phyloP scores from a whole-genome alignment of 2,797 vertebrate genomes.

The Onychomys torridus region DNA sequence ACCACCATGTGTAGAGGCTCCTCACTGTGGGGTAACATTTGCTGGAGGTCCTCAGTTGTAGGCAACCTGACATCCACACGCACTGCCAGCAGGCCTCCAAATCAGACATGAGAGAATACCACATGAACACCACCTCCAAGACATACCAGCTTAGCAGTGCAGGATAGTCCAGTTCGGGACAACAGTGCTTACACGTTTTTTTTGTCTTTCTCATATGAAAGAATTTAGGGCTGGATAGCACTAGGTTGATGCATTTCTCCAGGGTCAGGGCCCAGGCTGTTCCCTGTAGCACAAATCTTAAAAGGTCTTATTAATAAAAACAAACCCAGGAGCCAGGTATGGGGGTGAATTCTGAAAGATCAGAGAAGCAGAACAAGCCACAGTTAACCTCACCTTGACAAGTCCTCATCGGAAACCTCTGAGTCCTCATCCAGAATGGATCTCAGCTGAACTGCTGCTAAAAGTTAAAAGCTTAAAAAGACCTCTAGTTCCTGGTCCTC shows the following conservation, averaged over 20 bases:
- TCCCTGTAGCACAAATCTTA: neutral
- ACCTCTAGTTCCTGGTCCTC: too few species aligned
- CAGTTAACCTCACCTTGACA: too few species aligned
- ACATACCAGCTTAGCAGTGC: neutral
- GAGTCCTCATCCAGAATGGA: too few species aligned
- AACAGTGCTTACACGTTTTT: neutral
- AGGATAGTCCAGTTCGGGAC: neutral
- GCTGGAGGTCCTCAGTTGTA: neutral
- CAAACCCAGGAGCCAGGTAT: too few species aligned
- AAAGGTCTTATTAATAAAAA: too few species aligned
- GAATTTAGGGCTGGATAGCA: neutral
- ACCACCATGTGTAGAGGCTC: neutral
- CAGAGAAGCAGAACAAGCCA: too few species aligned
- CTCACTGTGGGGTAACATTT: neutral
- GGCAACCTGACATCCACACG: neutral
- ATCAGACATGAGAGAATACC: constrained; percentile 7
- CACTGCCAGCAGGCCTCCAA: neutral
- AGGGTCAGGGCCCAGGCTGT: neutral
- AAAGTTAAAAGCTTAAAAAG: too few species aligned
- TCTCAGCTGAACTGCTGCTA: too few species aligned
- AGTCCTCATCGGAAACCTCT: too few species aligned
- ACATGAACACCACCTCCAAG: neutral
- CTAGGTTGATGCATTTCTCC: neutral
- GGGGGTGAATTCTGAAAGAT: too few species aligned
- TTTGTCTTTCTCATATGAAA: neutral